Base-by-base conservation (phyloP, 2,113 vertebrate species). In the Serilophus lunatus region DNA sequence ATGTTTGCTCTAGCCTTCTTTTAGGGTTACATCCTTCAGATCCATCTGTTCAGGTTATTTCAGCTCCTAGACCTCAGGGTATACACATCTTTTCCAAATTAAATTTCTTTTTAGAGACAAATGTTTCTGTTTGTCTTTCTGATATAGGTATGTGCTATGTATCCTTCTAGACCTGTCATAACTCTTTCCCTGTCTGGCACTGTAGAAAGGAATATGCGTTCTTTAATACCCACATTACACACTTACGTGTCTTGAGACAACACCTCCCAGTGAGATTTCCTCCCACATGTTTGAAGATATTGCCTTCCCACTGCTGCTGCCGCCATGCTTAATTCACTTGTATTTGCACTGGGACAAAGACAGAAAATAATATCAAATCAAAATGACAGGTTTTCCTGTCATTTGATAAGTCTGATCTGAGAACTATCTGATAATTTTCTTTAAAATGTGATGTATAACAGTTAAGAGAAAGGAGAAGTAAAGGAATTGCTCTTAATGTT, bases 21-120 rank as follows among this genome's bases (percentile, higher is more conserved):
- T 84, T 18, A 38, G 1, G 7, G 22, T 78, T 70, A n/a, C 8
- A 61, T 66, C 12, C 31, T 82, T 74, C 70, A 69, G 56, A 74
- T 29, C 23, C 24, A 4, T 70, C 85, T 64, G 10, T 61, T 63
- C 0, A 1, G 11, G 8, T 18, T 85, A 40, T 12, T 74, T 74
- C 0, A 1, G 44, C 40, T 54, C 19, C n/a, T 61, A 88, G 64
- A 45, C 13, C 25, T 36, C 1, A 1, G 35, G 19, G 14, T 45
- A 12, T 28, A 40, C 12, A 71, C 35, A 49, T n/a, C 24, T 80
- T 84, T 81, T 81, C 26, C n/a, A n/a, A 56, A 74, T n/a, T 47
- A 29, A 50, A 33, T 53, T 15, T 80, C n/a, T 47, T 69, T 45
- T 68, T 75, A 53, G n/a, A 53, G 38, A 45, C 8, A 68, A 80